These are phyloP conservation scores for Synaphobranchus kaupii DNA, from an alignment of 2,797 vertebrate species.

Conservation along the genomic window DNA sequence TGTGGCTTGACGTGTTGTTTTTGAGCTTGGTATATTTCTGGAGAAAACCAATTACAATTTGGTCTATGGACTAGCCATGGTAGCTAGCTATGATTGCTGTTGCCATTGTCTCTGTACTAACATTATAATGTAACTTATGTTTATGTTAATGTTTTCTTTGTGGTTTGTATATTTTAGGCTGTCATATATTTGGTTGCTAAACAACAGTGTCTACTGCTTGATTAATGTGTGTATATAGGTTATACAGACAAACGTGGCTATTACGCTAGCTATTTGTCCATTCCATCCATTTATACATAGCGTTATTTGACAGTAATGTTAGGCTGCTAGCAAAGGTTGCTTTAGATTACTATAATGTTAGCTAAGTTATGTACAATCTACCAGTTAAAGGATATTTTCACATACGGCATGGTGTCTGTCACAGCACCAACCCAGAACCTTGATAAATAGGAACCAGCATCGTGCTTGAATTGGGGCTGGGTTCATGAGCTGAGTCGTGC, in stretches of 20 bases:
- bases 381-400: neutral
- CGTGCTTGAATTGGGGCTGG: neutral
- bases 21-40: neutral
- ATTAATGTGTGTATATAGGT: neutral
- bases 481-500: neutral
- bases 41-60: neutral
- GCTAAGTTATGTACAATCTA: neutral
- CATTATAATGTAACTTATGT: neutral
- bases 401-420: neutral
- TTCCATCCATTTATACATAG: neutral
- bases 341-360: neutral
- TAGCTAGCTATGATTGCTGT: neutral
- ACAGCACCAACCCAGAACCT: neutral
- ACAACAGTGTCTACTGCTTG: neutral
- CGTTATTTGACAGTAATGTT: neutral
- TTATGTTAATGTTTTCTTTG: neutral
- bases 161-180: constrained; percentile 3
- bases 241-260: neutral
- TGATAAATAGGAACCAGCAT: neutral
- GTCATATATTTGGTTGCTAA: neutral
- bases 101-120: neutral
- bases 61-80: neutral
- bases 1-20: neutral
- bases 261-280: neutral
- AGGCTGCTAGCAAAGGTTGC: neutral